phyloP scores from a whole-genome alignment of 2,888 invertebrate genomes.

The Pseudococcus jackbeardsleyi region DNA sequence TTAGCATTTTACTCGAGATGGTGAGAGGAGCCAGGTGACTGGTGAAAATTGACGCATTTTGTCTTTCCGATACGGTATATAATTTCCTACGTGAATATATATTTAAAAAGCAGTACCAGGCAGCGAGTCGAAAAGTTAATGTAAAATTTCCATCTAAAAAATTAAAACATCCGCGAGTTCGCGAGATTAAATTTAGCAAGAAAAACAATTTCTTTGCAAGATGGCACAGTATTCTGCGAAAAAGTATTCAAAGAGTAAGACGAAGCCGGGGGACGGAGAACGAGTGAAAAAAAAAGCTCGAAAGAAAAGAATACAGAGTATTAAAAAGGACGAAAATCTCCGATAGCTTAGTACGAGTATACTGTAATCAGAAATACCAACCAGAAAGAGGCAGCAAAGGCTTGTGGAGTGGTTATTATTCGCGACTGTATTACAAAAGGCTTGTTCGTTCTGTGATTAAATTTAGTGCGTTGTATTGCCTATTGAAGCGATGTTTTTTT shows the following conservation, averaged over 20 bases:
- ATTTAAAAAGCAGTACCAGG: background rate
- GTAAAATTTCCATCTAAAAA: constrained; percentile 36
- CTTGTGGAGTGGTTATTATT: constrained; percentile 42
- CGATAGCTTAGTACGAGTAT: background rate
- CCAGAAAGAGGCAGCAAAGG: background rate
- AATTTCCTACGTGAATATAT: background rate
- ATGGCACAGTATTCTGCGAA: background rate
- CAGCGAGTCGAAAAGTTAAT: constrained; percentile 8
- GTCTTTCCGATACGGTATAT: constrained; percentile 4
- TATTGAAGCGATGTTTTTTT: constrained; percentile 28
- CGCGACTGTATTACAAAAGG: constrained; percentile 24
- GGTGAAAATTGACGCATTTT: background rate
- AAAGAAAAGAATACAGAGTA: background rate
- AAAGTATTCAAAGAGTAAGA: background rate
- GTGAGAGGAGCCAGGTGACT: too few species aligned
- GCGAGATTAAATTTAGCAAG: constrained; percentile 28
- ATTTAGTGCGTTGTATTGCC: constrained; percentile 42
- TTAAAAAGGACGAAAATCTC: background rate
- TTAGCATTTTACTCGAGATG: too few species aligned
- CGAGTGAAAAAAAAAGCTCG: background rate
- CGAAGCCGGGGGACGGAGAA: background rate
- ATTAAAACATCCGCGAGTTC: constrained; percentile 26
- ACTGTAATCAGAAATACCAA: background rate
- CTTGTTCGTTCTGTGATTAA: constrained; percentile 18
- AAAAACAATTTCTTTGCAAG: constrained; percentile 34